Conservation (phyloP, 2,888 invertebrate species). For the Eupithecia insigniata region DNA sequence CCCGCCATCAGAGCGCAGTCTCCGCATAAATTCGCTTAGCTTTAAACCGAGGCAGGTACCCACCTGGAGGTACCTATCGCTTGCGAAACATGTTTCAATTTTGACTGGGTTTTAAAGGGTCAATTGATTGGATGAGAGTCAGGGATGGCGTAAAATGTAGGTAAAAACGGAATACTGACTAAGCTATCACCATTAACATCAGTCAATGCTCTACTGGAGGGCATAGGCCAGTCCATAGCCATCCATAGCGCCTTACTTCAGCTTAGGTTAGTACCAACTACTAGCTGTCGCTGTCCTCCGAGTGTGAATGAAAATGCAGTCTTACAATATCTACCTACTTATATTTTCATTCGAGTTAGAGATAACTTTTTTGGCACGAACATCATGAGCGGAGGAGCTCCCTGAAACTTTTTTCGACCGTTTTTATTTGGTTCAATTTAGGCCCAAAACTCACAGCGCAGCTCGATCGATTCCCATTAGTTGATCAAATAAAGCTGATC, state of each 20-base stretch:
- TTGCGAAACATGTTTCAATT: slow-evolving; percentile 45
- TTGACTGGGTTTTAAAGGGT: slow-evolving; percentile 32
- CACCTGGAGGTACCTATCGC: too few species aligned
- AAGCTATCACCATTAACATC: neutral
- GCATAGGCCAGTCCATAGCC: too few species aligned
- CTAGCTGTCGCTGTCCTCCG: neutral
- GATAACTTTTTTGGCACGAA: neutral
- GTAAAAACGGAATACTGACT: neutral
- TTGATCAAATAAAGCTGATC: slow-evolving; percentile 6
- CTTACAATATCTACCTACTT: neutral
- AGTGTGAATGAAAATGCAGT: neutral
- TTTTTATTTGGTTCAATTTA: neutral
- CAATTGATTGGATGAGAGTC: slow-evolving; percentile 21
- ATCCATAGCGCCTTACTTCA: neutral
- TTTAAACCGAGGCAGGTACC: slow-evolving; percentile 38
- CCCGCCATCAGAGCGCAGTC: slow-evolving; percentile 37
- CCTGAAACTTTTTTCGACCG: neutral
- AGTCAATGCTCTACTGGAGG: neutral
- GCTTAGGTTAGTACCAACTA: rapidly evolving
- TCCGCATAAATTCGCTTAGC: slow-evolving; percentile 53
- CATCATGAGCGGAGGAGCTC: neutral
- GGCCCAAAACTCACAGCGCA: neutral
- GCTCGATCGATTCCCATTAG: neutral
- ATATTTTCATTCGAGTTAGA: neutral
- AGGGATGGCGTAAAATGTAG: neutral